Evolutionary conservation across 2,888 invertebrate species (phyloP).

Genomic region (Gastracanthus pulcherrimus): DNA sequence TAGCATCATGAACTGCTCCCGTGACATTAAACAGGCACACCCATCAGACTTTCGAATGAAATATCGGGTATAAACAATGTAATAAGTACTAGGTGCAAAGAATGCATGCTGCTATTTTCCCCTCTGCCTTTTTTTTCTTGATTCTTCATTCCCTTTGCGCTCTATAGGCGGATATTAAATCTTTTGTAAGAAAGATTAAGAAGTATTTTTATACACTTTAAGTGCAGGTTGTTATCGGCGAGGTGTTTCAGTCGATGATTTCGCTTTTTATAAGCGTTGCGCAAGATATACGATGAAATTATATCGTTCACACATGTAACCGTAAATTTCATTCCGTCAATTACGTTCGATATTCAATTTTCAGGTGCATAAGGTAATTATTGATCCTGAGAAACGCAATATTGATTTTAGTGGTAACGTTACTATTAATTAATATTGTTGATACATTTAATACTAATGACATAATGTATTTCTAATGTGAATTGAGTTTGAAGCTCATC

Average conservation of each 20-base stretch:
- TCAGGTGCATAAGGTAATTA: slow-evolving; percentile 8
- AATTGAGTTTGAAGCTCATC: too few relatives aligned
- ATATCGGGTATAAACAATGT: slow-evolving; percentile 47
- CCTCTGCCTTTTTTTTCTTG: not conserved
- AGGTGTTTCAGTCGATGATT: not conserved
- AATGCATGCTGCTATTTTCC: slow-evolving; percentile 10
- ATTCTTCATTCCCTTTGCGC: not conserved
- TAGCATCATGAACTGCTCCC: slow-evolving; percentile 33
- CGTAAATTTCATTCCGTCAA: slow-evolving; percentile 8
- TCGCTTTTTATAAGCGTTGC: not conserved
- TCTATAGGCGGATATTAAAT: slow-evolving; percentile 37
- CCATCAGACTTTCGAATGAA: slow-evolving; percentile 28
- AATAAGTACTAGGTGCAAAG: slow-evolving; percentile 22
- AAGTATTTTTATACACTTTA: not conserved
- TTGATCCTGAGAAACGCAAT: not conserved
- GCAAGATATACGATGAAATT: not conserved
- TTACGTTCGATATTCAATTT: not conserved
- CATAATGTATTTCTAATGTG: too few relatives aligned
- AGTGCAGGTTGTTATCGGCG: not conserved
- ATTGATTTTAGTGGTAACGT: too few relatives aligned
- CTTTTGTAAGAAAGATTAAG: slow-evolving; percentile 35
- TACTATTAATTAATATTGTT: too few relatives aligned
- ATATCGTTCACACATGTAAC: not conserved
- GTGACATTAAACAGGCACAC: slow-evolving; percentile 45
- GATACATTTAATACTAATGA: too few relatives aligned